phyloP scores from a whole-genome alignment of 2,113 vertebrate species.

The Pachycephala philippinensis region DNA sequence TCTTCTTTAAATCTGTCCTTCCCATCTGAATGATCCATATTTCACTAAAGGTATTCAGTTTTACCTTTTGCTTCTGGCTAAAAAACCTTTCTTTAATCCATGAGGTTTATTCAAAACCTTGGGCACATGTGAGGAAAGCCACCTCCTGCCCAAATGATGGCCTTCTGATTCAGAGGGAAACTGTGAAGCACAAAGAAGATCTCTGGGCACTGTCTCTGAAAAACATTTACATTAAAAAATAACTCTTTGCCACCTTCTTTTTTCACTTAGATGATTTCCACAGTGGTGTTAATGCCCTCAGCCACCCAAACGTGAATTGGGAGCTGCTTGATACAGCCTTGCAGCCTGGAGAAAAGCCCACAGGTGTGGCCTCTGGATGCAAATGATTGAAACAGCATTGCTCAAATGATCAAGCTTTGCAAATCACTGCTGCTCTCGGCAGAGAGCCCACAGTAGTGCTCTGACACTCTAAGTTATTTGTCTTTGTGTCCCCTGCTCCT shows the following conservation, averaged over 20 bases:
- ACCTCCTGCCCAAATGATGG: neutral
- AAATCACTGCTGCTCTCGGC: neutral
- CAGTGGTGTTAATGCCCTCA: neutral
- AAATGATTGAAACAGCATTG: neutral
- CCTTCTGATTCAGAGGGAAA: neutral
- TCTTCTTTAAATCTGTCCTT: neutral
- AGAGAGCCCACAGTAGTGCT: neutral
- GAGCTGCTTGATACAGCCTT: neutral
- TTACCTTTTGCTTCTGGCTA: neutral
- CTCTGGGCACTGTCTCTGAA: neutral
- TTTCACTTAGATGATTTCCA: neutral
- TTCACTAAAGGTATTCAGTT: neutral
- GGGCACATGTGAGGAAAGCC: neutral
- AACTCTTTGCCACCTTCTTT: neutral
- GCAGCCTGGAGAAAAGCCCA: neutral
- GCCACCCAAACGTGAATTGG: accelerated
- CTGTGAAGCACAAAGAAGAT: neutral
- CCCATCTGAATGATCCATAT: neutral
- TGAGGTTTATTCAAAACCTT: neutral
- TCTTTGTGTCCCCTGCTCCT: neutral
- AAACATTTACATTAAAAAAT: neutral
- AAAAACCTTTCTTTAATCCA: neutral
- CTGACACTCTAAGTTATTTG: neutral
- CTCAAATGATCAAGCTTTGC: neutral
- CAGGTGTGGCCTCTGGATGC: neutral